Evolutionary conservation across 2,888 invertebrate species (phyloP).

Genomic region (Drosophila mulleri): DNA sequence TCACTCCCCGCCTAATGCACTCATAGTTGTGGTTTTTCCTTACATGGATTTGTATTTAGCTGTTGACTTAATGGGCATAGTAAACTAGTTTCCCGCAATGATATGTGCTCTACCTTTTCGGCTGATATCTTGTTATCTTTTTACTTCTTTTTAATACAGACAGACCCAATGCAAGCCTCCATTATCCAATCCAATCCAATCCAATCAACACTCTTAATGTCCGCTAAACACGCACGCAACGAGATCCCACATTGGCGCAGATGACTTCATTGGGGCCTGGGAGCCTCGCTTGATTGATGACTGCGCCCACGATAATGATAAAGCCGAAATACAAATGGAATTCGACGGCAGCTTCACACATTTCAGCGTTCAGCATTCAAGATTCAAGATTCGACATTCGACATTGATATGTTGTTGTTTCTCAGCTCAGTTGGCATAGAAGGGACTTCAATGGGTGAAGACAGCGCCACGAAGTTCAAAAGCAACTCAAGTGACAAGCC

Average conservation of each 20-base stretch:
- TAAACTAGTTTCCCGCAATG: conserved; percentile 21
- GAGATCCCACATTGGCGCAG: conserved; percentile 34
- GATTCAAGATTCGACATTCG: conserved; percentile 6
- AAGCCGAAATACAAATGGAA: not conserved
- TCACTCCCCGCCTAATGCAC: not conserved
- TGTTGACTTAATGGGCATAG: conserved; percentile 1
- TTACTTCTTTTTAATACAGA: conserved; percentile 9
- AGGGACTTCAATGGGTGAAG: not conserved
- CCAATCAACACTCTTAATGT: conserved; percentile 68
- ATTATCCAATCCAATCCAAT: conserved; percentile 53
- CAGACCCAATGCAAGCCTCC: conserved; percentile 21
- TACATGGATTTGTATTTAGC: not conserved
- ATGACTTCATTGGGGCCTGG: conserved; percentile 73
- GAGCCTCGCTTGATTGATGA: conserved; percentile 66
- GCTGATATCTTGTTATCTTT: conserved; percentile 14
- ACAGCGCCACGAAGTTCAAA: conserved; percentile 6
- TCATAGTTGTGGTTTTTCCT: not conserved
- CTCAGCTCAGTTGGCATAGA: conserved; percentile 17
- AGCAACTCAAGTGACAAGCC: conserved; percentile 9
- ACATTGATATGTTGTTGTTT: conserved; percentile 44
- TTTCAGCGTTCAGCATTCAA: conserved; percentile 12
- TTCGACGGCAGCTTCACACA: conserved; percentile 54
- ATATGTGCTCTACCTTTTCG: not conserved
- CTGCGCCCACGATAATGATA: conserved; percentile 62
- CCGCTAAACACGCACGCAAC: conserved; percentile 52